Conservation (phyloP, 2,797 vertebrate species). For the Trachops cirrhosus region DNA sequence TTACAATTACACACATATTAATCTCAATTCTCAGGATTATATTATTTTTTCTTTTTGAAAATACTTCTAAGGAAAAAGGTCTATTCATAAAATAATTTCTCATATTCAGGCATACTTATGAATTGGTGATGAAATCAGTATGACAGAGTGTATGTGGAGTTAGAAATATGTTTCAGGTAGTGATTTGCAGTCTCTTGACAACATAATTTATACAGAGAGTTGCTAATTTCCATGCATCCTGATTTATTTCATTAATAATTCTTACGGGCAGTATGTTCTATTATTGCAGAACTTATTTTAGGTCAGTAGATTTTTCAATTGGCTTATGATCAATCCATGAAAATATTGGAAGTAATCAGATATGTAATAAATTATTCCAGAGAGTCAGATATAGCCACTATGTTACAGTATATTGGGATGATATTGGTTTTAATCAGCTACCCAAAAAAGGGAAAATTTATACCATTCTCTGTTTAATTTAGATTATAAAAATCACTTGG, state of each 20-base stretch:
- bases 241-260: conserved; percentile 75
- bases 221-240: conserved; percentile 59
- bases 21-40: background rate
- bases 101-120: background rate
- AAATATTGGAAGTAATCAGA: conserved; percentile 71
- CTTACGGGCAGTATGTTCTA: conserved; percentile 66
- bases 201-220: conserved; percentile 57
- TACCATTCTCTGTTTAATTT: conserved; percentile 75
- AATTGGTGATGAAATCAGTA: background rate
- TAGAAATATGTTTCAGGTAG: background rate
- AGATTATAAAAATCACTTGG: conserved; percentile 76
- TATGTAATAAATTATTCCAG: conserved; percentile 70
- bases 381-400: conserved; percentile 63
- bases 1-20: background rate
- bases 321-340: conserved; percentile 75
- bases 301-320: conserved; percentile 71
- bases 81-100: background rate
- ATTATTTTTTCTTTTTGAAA: background rate
- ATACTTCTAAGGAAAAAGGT: background rate
- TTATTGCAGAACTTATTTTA: conserved; percentile 61
- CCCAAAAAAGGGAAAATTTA: conserved; percentile 71
- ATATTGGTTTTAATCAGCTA: conserved; percentile 75
- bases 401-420: conserved; percentile 67
- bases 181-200: conserved; percentile 58
- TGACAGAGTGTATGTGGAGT: background rate